Percentiles rank a stretch among this genome's conserved stretches.
These are phyloP conservation scores for Sinocyclocheilus rhinocerous DNA, from an alignment of 2,113 vertebrate species.

Conservation along the genomic window DNA sequence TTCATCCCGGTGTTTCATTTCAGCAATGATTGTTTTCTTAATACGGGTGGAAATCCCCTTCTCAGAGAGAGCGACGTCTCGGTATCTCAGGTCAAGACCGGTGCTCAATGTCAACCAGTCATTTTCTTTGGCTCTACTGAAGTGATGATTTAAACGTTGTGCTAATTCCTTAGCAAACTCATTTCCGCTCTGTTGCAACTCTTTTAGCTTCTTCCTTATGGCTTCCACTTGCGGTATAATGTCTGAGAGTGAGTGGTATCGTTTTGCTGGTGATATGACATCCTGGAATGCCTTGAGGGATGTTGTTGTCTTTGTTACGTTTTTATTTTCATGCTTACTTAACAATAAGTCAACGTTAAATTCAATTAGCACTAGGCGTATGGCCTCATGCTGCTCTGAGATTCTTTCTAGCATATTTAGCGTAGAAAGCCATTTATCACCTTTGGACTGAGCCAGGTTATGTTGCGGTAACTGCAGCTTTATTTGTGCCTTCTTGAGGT, in stretches of 20 bases:
- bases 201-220: neutral
- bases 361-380: neutral
- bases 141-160: neutral
- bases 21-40: neutral
- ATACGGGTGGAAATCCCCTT: neutral
- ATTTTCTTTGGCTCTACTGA: neutral
- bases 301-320: neutral
- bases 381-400: neutral
- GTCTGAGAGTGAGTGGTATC: constrained; percentile 5
- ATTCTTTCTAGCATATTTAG: constrained; percentile 25
- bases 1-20: neutral
- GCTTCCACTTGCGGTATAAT: constrained; percentile 32
- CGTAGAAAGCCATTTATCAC: constrained; percentile 20
- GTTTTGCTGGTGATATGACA: neutral
- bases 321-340: neutral
- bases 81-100: constrained; percentile 38
- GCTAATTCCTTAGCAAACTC: neutral
- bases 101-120: constrained; percentile 23
- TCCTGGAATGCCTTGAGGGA: neutral
- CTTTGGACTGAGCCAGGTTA: neutral
- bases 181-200: neutral
- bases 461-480: neutral
- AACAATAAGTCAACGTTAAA: neutral
- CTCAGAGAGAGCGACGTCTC: neutral
- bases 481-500: constrained; percentile 7